Percentiles rank a stretch among this genome's conserved stretches.
These are phyloP conservation scores for Parapristionchus giblindavisi DNA, from an alignment of 2,888 invertebrate genomes.

Conservation along the genomic window DNA sequence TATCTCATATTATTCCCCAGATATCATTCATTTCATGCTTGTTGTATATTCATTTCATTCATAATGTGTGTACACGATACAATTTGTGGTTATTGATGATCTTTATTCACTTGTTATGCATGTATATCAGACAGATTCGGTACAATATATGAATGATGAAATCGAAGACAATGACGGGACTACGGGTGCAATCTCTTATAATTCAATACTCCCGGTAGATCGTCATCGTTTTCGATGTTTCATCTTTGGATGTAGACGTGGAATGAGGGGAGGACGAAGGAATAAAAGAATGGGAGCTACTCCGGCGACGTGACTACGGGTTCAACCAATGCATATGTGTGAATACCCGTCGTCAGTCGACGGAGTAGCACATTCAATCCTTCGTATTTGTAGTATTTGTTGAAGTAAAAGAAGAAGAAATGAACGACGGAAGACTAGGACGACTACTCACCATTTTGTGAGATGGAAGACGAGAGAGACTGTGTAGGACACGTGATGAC, in stretches of 20 bases:
- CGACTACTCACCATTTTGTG: no score
- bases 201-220: conserved; percentile 6
- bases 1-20: conserved; percentile 11
- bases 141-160: not conserved
- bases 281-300: not conserved
- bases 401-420: not conserved
- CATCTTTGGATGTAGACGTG: conserved; percentile 11
- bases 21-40: conserved; percentile 9
- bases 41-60: conserved; percentile 11
- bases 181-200: conserved; percentile 35
- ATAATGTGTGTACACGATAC: conserved; percentile 23
- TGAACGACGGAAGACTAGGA: conserved; percentile 13
- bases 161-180: conserved; percentile 35
- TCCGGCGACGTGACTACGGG: conserved; percentile 39
- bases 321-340: conserved; percentile 16
- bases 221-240: conserved; percentile 29
- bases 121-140: not conserved
- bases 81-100: no score
- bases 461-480: not conserved
- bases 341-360: conserved; percentile 30
- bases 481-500: conserved; percentile 32
- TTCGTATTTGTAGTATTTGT: no score
- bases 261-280: not conserved
- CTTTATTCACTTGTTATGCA: not conserved
- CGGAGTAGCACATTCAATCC: conserved; percentile 34